Conservation (phyloP, 2,888 invertebrate species). For the Eupithecia exiguata region DNA sequence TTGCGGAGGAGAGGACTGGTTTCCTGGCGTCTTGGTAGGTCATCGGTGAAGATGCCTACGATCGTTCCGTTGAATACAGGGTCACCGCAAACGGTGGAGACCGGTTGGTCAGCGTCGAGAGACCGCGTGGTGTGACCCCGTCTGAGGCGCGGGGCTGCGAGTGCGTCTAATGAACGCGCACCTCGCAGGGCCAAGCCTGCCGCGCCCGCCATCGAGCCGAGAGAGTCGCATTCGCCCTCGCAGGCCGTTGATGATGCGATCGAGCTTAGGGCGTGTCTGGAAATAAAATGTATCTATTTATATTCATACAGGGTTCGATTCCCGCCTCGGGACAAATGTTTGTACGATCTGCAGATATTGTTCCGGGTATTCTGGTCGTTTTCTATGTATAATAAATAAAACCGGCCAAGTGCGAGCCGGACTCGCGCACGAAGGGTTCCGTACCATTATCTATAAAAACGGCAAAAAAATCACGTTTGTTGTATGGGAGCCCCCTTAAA, state of each 20-base stretch:
- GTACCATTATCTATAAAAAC: too few relatives aligned
- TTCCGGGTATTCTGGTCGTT: too few relatives aligned
- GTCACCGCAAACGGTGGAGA: constrained; percentile 69
- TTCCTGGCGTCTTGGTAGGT: constrained; percentile 63
- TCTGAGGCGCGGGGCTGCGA: constrained; percentile 56
- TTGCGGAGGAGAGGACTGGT: constrained; percentile 79
- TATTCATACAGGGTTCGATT: too few relatives aligned
- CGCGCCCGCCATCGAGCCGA: constrained; percentile 47
- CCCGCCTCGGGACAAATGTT: too few relatives aligned
- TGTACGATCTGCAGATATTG: too few relatives aligned
- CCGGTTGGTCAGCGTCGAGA: constrained; percentile 64
- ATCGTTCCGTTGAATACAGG: constrained; percentile 77
- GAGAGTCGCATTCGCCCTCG: constrained; percentile 61
- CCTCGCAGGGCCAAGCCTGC: constrained; percentile 57
- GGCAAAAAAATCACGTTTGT: too few relatives aligned
- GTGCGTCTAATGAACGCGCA: constrained; percentile 64
- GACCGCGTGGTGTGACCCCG: constrained; percentile 68
- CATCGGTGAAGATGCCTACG: constrained; percentile 69
- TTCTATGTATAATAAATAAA: too few relatives aligned
- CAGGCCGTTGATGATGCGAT: constrained; percentile 87
- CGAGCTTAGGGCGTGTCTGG: constrained; percentile 85
- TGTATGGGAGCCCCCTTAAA: too few relatives aligned
- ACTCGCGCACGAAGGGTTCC: too few relatives aligned
- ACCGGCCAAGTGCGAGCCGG: too few relatives aligned
- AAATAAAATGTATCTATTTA: constrained; percentile 21